phyloP scores from a whole-genome alignment of 2,797 vertebrate species.

The Silurus lanzhouensis region DNA sequence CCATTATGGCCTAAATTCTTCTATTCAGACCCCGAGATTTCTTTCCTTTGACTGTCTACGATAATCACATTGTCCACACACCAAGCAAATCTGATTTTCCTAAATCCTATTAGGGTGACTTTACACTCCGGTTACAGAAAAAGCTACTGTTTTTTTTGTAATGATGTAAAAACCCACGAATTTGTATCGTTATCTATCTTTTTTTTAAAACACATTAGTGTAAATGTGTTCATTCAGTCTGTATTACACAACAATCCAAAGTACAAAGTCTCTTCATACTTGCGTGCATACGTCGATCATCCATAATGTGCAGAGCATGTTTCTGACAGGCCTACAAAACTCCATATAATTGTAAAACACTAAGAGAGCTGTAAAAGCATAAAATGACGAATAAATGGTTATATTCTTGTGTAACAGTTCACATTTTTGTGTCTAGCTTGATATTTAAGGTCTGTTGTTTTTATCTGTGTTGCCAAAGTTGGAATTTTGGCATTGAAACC shows the following conservation, averaged over 20 bases:
- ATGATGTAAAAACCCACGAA: not conserved
- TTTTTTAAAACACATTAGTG: too few species aligned
- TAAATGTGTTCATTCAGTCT: too few species aligned
- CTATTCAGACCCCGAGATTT: not conserved
- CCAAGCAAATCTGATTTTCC: conserved; percentile 1
- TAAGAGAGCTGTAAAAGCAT: not conserved
- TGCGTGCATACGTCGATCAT: too few species aligned
- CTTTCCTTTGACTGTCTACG: not conserved
- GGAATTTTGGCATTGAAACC: not conserved
- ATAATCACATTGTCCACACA: not conserved
- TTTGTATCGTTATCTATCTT: not conserved
- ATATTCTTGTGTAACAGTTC: not conserved
- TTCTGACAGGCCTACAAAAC: not conserved
- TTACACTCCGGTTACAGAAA: not conserved
- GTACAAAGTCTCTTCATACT: too few species aligned
- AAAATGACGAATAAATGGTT: not conserved
- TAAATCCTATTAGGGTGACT: not conserved
- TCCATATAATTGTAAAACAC: not conserved
- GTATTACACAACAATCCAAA: too few species aligned
- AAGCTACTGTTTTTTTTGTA: not conserved
- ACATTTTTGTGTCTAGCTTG: not conserved
- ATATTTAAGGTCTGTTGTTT: not conserved
- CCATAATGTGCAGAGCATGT: not conserved
- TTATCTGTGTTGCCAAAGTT: not conserved
- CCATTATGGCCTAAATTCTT: not conserved